Conservation (phyloP, 2,113 vertebrate species). For the Amblyopsis rosae region DNA sequence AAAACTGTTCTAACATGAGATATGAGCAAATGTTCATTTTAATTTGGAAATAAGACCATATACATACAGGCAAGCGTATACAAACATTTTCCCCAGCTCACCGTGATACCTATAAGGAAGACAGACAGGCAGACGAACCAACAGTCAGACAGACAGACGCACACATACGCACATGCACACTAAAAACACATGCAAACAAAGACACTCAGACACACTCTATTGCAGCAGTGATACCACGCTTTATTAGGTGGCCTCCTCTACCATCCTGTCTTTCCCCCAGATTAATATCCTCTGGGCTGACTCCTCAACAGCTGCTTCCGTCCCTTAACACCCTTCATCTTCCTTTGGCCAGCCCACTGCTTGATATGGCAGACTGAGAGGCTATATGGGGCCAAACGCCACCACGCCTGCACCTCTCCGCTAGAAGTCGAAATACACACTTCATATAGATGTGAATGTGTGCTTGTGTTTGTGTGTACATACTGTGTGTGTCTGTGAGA, state of each 20-base stretch:
- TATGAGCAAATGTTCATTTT: constrained; percentile 1
- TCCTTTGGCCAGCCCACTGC: constrained; percentile 45
- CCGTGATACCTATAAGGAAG: no score
- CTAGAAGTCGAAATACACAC: constrained; percentile 3
- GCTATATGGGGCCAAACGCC: constrained; percentile 19
- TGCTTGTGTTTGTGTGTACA: constrained; percentile 14
- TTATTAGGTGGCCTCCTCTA: constrained; percentile 65
- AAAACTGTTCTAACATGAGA: constrained; percentile 32
- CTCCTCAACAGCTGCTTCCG: constrained; percentile 73
- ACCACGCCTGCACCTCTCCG: constrained; percentile 24
- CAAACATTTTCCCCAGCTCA: not conserved
- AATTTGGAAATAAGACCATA: constrained; percentile 18
- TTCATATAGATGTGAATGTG: not conserved
- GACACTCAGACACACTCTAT: constrained; percentile 38
- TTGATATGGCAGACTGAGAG: constrained; percentile 50
- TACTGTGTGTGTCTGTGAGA: no score
- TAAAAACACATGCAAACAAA: constrained; percentile 2
- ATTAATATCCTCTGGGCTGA: constrained; percentile 66
- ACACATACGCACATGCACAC: not conserved
- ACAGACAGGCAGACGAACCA: not conserved
- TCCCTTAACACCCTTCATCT: constrained; percentile 71
- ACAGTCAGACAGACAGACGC: not conserved
- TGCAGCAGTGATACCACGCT: constrained; percentile 67
- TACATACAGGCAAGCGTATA: constrained; percentile 28
- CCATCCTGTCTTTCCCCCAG: constrained; percentile 72